Conservation (phyloP, 2,888 invertebrate genomes). For the Apamea anceps region DNA sequence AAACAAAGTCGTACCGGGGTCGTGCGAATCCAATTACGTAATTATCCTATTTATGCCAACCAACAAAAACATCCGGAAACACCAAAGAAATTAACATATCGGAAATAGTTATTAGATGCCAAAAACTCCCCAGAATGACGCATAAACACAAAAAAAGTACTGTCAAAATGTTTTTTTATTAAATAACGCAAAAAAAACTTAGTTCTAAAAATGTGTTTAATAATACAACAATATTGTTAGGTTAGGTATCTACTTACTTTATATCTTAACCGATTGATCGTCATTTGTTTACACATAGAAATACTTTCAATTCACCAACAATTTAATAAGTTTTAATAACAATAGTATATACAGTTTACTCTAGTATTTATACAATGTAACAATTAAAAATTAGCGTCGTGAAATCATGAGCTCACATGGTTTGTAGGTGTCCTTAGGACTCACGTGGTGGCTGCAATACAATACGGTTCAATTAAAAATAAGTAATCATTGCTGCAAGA, state of each 20-base stretch:
- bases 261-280: not conserved
- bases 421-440: constrained; percentile 24
- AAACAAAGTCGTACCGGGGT: constrained; percentile 26
- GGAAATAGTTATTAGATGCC: constrained; percentile 20
- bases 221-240: too few relatives aligned
- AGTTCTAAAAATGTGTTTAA: too few relatives aligned
- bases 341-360: not conserved
- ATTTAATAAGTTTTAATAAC: not conserved
- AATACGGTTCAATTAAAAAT: constrained; percentile 29
- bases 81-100: constrained; percentile 6
- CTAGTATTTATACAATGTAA: not conserved
- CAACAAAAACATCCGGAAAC: constrained; percentile 29
- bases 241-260: not conserved
- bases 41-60: constrained; percentile 25
- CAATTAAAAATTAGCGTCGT: constrained; percentile 24
- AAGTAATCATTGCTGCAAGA: constrained; percentile 3
- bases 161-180: too few relatives aligned
- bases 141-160: not conserved
- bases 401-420: constrained; percentile 31
- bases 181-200: too few relatives aligned
- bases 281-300: constrained; percentile 4
- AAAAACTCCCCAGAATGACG: constrained; percentile 16
- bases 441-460: constrained; percentile 14
- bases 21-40: constrained; percentile 21
- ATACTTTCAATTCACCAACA: constrained; percentile 10